Evolutionary conservation across 1,140 invertebrate genomes (phyloP).

Genomic region (Drosophila pectinifera): DNA sequence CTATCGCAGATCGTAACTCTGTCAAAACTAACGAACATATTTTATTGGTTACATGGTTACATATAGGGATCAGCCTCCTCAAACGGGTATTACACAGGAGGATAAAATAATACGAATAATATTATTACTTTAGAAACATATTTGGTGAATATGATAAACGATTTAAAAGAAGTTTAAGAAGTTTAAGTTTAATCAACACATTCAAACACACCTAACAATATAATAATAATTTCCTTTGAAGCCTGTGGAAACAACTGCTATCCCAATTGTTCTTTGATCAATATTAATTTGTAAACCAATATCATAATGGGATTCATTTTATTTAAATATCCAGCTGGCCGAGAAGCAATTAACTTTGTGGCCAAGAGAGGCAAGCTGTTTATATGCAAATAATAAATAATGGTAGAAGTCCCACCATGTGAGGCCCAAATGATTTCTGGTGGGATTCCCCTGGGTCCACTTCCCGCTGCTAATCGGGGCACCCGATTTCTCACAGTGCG

Average conservation of each 20-base stretch:
- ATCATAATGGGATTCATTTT: constrained; percentile 17
- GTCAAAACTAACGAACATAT: constrained; percentile 32
- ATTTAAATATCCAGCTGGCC: constrained; percentile 19
- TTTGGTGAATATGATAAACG: no score
- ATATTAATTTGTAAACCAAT: constrained; percentile 4
- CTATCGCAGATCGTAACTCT: constrained; percentile 30
- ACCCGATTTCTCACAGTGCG: constrained; percentile 43
- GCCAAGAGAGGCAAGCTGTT: constrained; percentile 6
- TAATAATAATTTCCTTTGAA: no score
- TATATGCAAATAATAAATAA: neutral
- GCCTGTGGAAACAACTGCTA: constrained; percentile 3
- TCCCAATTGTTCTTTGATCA: neutral
- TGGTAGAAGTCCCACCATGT: neutral
- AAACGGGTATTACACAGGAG: constrained; percentile 5
- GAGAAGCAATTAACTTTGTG: constrained; percentile 8
- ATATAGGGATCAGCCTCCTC: constrained; percentile 27
- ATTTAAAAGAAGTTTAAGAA: no score
- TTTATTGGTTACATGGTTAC: constrained; percentile 22
- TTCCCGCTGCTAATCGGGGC: constrained; percentile 25
- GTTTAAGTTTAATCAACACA: no score
- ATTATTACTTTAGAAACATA: no score
- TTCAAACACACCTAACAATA: neutral
- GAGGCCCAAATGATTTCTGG: neutral
- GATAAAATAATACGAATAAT: neutral
- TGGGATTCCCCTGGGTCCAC: neutral